Base-by-base conservation (phyloP, 2,888 invertebrate genomes). In the Tiphia femorata region DNA sequence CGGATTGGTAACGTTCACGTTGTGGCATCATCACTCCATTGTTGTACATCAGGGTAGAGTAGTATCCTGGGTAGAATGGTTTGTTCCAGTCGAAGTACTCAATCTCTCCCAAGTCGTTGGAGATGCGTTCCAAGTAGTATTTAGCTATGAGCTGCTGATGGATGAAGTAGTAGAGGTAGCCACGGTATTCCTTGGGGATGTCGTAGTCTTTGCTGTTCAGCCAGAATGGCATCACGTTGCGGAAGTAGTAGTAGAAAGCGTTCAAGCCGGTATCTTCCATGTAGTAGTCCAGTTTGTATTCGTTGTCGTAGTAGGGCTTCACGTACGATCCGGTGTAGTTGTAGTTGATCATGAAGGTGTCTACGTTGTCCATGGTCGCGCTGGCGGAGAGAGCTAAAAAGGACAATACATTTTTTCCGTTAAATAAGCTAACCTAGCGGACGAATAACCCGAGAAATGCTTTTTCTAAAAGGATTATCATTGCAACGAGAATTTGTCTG, bases 211-310 rank as follows among this genome's bases (percentile, higher is more conserved):
- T 87, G 56, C 87, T 85, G 57, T 86, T 84, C 81, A 90, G 83
- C 88, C 90, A 90, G 87, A 88, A 90, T 46, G 91, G 90, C 79
- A 88, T 87, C 61, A 87, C 86, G 64, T 87, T 81, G 72, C 91
- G 89, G 85, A 88, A 87, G 81, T 89, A 88, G 82, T 87, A 88
- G 84, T 91, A 91, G 84, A 86, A 91, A 3, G 88, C 81, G 83
- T 91, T 92, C 66, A 90, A 84, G 58, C 88, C 89, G 65, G 90
- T 84, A 75, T 92, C 92, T 72, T 92, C 90, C 44, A 88, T 89
- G 84, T 90, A 90, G 84, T 92, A 92, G 47, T 88, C 85, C 54
- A 92, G 70, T 57, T 85, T 86, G 76, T 87, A 87, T 69, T 91
- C 91, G 0, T 85, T 74, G 58, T 85, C 85, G 74, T 84, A 84